These are phyloP conservation scores for Stomatorhinus ivindoensis DNA, from an alignment of 2,113 vertebrate species.

Conservation along the genomic window DNA sequence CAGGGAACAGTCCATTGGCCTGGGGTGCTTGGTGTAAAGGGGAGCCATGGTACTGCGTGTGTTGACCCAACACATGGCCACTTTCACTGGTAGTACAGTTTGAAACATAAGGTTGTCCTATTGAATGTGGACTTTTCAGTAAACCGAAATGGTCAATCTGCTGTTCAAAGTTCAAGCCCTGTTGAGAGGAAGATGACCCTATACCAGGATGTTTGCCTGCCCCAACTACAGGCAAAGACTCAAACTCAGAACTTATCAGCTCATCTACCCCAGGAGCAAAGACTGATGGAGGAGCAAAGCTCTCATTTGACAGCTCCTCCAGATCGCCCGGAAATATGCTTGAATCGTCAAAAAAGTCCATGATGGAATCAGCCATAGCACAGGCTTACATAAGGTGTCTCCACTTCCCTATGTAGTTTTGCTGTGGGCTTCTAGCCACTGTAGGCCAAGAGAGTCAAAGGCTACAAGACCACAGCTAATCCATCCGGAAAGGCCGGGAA, in stretches of 20 bases:
- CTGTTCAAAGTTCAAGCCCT: constrained; percentile 65
- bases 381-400: constrained; percentile 21
- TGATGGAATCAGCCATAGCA: constrained; percentile 74
- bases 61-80: constrained; percentile 67
- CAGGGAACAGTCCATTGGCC: constrained; percentile 86
- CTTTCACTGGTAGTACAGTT: constrained; percentile 13
- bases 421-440: constrained; percentile 39
- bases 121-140: constrained; percentile 61
- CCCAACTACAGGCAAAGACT: constrained; percentile 79
- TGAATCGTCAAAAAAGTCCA: constrained; percentile 97
- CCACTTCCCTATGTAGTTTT: constrained; percentile 24
- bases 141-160: constrained; percentile 76
- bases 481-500: constrained; percentile 30
- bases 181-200: constrained; percentile 46
- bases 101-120: constrained; percentile 68
- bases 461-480: constrained; percentile 35
- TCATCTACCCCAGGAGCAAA: constrained; percentile 82
- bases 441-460: constrained; percentile 32
- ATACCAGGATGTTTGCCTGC: constrained; percentile 67
- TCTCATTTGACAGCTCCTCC: constrained; percentile 84
- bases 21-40: constrained; percentile 73
- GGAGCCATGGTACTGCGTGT: constrained; percentile 76
- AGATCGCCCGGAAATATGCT: constrained; percentile 87
- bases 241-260: constrained; percentile 85
- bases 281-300: constrained; percentile 77